phyloP scores from a whole-genome alignment of 2,113 vertebrate species.

The Mugil cephalus region DNA sequence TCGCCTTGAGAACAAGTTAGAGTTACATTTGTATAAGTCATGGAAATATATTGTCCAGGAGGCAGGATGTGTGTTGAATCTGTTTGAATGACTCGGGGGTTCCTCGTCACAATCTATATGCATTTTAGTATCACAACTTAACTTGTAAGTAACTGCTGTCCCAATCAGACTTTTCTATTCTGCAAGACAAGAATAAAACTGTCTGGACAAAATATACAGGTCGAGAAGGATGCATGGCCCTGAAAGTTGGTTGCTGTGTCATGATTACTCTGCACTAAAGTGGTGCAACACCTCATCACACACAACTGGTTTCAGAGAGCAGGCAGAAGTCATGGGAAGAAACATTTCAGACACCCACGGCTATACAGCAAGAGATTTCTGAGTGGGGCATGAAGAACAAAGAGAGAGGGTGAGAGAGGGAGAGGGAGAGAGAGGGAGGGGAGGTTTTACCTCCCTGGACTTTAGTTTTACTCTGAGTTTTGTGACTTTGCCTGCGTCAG shows the following conservation, averaged over 20 bases:
- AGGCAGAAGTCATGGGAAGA: slow-evolving; percentile 2
- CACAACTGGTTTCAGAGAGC: slow-evolving; percentile 11
- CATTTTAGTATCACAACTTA: too few species aligned
- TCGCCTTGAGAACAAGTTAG: too few species aligned
- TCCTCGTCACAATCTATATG: too few species aligned
- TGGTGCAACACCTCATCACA: background rate
- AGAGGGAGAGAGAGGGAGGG: background rate
- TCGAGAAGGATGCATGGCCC: too few species aligned
- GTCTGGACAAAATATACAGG: too few species aligned
- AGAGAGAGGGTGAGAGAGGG: background rate
- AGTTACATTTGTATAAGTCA: too few species aligned
- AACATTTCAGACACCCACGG: background rate
- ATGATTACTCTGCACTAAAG: slow-evolving; percentile 19
- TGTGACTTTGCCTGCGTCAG: slow-evolving; percentile 12
- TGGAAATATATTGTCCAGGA: too few species aligned
- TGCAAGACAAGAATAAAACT: background rate
- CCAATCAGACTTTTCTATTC: too few species aligned
- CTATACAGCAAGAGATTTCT: slow-evolving; percentile 1
- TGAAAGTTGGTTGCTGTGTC: slow-evolving; percentile 17
- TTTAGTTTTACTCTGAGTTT: slow-evolving; percentile 26
- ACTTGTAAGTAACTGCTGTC: too few species aligned
- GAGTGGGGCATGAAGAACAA: slow-evolving; percentile 15
- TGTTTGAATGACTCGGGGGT: too few species aligned
- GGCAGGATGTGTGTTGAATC: too few species aligned
- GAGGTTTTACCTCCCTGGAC: background rate